Evolutionary conservation across 1,140 invertebrate species (phyloP).

Genomic region (Drosophila azteca): DNA sequence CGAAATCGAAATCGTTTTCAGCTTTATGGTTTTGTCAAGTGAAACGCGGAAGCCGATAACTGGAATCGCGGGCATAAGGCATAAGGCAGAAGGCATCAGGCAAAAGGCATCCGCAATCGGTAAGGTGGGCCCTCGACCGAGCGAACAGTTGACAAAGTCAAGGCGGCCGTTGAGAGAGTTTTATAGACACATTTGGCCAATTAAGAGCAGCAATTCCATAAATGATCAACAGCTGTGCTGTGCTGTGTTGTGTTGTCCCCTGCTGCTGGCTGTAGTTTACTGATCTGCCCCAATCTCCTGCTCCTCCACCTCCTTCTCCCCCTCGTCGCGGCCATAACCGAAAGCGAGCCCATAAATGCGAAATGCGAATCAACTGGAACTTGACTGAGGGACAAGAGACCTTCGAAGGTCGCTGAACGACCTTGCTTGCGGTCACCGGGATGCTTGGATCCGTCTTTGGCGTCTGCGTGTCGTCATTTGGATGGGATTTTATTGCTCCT

Average conservation of each 20-base stretch:
- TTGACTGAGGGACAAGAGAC: conserved; percentile 10
- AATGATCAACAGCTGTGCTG: conserved; percentile 24
- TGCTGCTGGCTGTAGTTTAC: conserved; percentile 52
- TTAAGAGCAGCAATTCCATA: conserved; percentile 57
- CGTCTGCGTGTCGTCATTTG: conserved; percentile 76
- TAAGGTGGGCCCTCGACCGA: too few relatives aligned
- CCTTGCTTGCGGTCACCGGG: conserved; percentile 75
- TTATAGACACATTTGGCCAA: conserved; percentile 75
- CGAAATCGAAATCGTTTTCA: conserved; percentile 1
- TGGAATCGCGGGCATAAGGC: conserved; percentile 24
- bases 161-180: conserved; percentile 36
- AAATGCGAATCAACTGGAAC: conserved; percentile 51
- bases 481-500: conserved; percentile 68
- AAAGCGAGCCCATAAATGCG: conserved; percentile 51
- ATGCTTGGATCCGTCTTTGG: conserved; percentile 50
- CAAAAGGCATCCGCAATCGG: conserved; percentile 1
- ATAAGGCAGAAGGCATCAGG: not conserved
- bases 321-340: not conserved
- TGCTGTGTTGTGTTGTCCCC: too few relatives aligned
- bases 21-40: conserved; percentile 55
- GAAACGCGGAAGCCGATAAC: conserved; percentile 65
- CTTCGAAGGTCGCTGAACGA: conserved; percentile 71
- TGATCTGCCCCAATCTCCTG: conserved; percentile 54
- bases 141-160: conserved; percentile 53
- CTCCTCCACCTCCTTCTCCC: too few relatives aligned